These are phyloP conservation scores for Falco novaeseelandiae DNA, from an alignment of 2,797 vertebrate species.

Conservation along the genomic window DNA sequence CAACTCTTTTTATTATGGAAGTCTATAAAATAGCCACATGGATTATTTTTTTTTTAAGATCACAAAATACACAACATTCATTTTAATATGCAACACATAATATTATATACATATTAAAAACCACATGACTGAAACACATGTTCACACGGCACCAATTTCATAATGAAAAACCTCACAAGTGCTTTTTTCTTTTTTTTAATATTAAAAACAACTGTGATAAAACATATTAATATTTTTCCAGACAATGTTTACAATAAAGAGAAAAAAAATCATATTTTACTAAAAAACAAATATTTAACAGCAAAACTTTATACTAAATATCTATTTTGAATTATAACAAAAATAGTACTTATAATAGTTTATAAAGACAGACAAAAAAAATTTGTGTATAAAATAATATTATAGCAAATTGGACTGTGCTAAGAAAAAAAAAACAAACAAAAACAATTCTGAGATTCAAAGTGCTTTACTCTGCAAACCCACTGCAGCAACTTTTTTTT, in stretches of 20 bases:
- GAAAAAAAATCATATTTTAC: conserved; percentile 88
- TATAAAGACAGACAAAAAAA: conserved; percentile 79
- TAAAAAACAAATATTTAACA: conserved; percentile 99
- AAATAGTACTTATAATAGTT: conserved; percentile 97
- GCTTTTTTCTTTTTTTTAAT: conserved; percentile 86
- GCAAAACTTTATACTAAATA: conserved; percentile 93
- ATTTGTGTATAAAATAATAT: conserved; percentile 81
- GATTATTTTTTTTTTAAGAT: conserved; percentile 83
- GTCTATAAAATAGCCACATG: conserved; percentile 85
- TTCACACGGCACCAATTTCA: conserved; percentile 87
- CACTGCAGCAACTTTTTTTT: conserved; percentile 71
- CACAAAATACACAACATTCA: conserved; percentile 91
- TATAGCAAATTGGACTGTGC: conserved; percentile 71
- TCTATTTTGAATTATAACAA: conserved; percentile 99
- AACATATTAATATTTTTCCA: conserved; percentile 94
- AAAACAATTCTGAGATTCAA: conserved; percentile 74
- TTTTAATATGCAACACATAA: conserved; percentile 87
- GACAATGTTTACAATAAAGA: conserved; percentile 93
- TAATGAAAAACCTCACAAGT: conserved; percentile 87
- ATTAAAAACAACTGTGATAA: conserved; percentile 91
- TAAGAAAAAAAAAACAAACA: conserved; percentile 38
- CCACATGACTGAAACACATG: conserved; percentile 81
- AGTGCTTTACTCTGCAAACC: conserved; percentile 84
- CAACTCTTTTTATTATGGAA: conserved; percentile 85
- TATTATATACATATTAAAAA: conserved; percentile 91